Base-by-base conservation (phyloP, 2,113 vertebrate species). In the Polyodon spathula region DNA sequence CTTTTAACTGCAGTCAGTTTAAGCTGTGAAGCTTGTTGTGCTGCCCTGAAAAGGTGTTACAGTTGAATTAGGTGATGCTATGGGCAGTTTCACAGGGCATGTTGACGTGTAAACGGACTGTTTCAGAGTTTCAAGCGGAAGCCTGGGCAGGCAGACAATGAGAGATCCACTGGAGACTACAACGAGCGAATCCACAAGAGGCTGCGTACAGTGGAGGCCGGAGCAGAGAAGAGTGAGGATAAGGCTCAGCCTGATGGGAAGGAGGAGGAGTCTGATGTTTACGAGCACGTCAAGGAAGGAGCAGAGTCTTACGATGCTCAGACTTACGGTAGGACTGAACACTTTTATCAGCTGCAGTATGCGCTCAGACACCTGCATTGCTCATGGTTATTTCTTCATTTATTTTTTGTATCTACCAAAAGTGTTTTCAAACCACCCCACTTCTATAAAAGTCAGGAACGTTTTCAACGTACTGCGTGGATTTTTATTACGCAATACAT, bases 41-140 rank as follows among this genome's bases (percentile, higher is more conserved):
- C n/a, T n/a, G n/a, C n/a, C n/a, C n/a, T n/a, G n/a, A n/a, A n/a
- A n/a, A n/a, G n/a, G n/a, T n/a, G n/a, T n/a, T n/a, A n/a, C n/a
- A n/a, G n/a, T n/a, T n/a, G n/a, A n/a, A n/a, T n/a, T n/a, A n/a
- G n/a, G n/a, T n/a, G 10, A 5, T 50, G 46, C 10, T 50, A 10
- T 50, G 11, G 46, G 46, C 46, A n/a, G n/a, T 50, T 4, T 1
- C 11, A 50, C 4, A n/a, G 46, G n/a, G 7, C 10, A 50, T 5
- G 11, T 27, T n/a, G 16, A 37, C 37, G 40, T 39, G 7, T 46
- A 9, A 5, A 38, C 38, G 14, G 7, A 2, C 12, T 60, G 50
- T 67, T 63, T 15, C 79, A 97, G 95, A 95, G 90, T 77, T 93
- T 91, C 74, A 99, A 98, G 72, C 86, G 96, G 63, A 98, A 97